Base-by-base conservation (phyloP, 2,113 vertebrate species). In the Engystomops pustulosus region DNA sequence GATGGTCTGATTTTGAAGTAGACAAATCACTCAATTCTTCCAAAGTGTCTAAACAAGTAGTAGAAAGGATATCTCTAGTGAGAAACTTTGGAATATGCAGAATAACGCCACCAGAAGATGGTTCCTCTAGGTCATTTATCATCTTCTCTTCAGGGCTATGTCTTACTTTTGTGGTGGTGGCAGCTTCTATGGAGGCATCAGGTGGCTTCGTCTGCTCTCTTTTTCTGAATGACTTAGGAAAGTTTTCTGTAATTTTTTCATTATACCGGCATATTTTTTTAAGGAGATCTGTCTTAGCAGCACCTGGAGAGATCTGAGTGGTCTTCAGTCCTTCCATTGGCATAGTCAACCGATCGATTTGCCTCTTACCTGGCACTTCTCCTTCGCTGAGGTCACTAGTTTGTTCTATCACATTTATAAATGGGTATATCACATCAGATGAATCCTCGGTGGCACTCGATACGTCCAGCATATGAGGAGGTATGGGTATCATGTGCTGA, bases 11-110 rank as follows among this genome's bases (percentile, higher is more conserved):
- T 27, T 60, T 60, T 11, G 23, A 60, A 60, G 55, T n/a, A 27
- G 55, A 60, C 23, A 60, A 60, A 27, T 65, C 60, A 65, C 60
- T 65, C 18, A 32, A 65, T 32, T 65, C 60, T 17, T 65, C 60
- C 30, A 65, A 32, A 30, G 60, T 32, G 27, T 65, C 60, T 65
- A 18, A 2, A 65, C 27, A 65, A 32, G 14, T 32, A 32, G 60
- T 23, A 32, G 60, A 60, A 1, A 2, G n/a, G n/a, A 23, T 2
- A 23, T 9, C 53, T 23, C 25, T 58, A 58, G 53, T 1, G 11
- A 58, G 53, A 58, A 9, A 15, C 25, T 0, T 62, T 27, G 12
- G 2, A 15, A 5, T 30, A 11, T 9, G n/a, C 27, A 62, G 58
- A 62, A 12, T 25, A 30, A 62, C 6, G 25, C 27, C 14, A 17